Evolutionary conservation across 64 coral and sea anemone genomes (phyloP).

Genomic region (Actinia equina): DNA sequence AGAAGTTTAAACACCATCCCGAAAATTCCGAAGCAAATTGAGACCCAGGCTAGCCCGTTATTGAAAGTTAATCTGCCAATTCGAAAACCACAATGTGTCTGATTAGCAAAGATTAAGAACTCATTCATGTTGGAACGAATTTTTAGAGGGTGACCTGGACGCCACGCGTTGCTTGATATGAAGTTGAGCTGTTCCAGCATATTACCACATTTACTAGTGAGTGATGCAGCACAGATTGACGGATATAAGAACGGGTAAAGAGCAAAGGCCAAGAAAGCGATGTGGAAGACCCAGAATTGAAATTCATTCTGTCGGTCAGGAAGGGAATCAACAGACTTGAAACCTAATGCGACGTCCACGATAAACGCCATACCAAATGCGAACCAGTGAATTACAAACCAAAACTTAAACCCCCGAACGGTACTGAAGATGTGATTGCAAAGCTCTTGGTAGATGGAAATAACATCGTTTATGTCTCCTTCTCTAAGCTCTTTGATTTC

Average conservation of each 20-base stretch:
- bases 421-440: slow-evolving; percentile 15
- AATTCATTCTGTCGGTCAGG: background rate
- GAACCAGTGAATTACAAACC: slow-evolving; percentile 26
- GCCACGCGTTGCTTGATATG: background rate
- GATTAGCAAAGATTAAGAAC: slow-evolving; percentile 5
- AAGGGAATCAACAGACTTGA: background rate
- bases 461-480: background rate
- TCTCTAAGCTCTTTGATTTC: slow-evolving; percentile 9
- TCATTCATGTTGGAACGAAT: slow-evolving; percentile 1
- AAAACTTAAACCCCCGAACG: background rate
- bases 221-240: slow-evolving; percentile 8
- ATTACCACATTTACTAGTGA: background rate
- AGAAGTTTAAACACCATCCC: slow-evolving; percentile 10
- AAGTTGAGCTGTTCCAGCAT: slow-evolving; percentile 9
- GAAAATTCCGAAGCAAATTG: background rate
- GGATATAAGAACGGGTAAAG: slow-evolving; percentile 10
- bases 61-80: slow-evolving; percentile 11
- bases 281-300: slow-evolving; percentile 5
- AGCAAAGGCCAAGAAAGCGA: background rate
- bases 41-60: slow-evolving; percentile 6
- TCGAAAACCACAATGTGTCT: slow-evolving; percentile 8
- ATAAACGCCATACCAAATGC: background rate
- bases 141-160: background rate
- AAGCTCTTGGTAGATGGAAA: background rate
- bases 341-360: background rate